Base-by-base conservation (phyloP, 2,888 invertebrate genomes). In the Mylabris sibirica region DNA sequence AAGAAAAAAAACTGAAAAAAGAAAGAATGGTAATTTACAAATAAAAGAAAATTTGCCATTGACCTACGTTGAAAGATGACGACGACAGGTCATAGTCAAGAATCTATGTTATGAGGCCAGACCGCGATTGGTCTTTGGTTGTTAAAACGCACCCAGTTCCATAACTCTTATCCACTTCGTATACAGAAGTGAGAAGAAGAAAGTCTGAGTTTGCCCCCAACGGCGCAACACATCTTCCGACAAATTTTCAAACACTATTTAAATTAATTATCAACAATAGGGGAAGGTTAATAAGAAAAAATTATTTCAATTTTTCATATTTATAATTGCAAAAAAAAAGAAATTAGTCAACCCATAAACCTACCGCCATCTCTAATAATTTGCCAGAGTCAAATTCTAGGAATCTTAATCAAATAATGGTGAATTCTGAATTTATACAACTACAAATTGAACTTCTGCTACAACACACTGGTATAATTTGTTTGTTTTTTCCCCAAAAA, bases 381-480 rank as follows among this genome's bases (percentile, higher is more conserved):
- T 26, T 5, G 2, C 1, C 4, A 5, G 14, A 24, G 24, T 6
- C 24, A 57, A 57, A 57, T 26, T 57, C 12, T 6, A 57, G 14
- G 2, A 49, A 49, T 22, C 49, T 20, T 20, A 1, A 20, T 3
- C 30, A 30, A 4, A 30, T n/a, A n/a, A n/a, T n/a, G n/a, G 5
- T 3, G 0, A n/a, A 44, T 5, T 17, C 6, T 5, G 4, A 44
- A 57, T 17, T 69, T 71, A 77, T 59, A 75, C 67, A 1, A 76
- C 69, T 11, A 74, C 72, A 44, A 79, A 68, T 73, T 77, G 77
- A 6, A 77, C 78, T 70, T 80, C 79, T 12, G 77, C 26, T 17
- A 72, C 68, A n/a, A 73, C 65, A 60, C 80, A 80, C 60, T 75
- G 22, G 11, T 75, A 34, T 3, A 77, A 57, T 14, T 70, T 66